A percentile compares a stretch with the other conserved stretches of the same genome.
Evolutionary conservation across 2,888 invertebrate genomes (phyloP).

Genomic region (Drosophila planitibia): DNA sequence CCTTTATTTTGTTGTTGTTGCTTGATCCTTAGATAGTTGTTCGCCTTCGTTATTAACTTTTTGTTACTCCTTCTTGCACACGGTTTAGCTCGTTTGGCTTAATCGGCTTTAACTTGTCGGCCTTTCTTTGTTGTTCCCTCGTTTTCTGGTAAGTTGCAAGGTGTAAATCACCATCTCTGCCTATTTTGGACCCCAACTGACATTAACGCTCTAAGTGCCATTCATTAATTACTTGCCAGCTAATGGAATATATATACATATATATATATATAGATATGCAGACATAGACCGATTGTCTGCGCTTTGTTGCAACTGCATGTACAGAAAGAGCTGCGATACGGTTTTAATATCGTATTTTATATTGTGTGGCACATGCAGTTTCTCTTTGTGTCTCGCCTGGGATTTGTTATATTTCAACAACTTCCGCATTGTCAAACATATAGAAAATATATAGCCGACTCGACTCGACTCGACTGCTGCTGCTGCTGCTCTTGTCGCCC

Average conservation of each 20-base stretch:
- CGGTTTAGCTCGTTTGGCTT: constrained; percentile 26
- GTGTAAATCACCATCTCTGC: constrained; percentile 7
- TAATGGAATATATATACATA: constrained; percentile 36
- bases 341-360: constrained; percentile 45
- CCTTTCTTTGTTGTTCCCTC: constrained; percentile 10
- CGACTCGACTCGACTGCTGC: constrained; percentile 34
- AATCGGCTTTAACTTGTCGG: constrained; percentile 51
- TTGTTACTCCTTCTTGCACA: constrained; percentile 10
- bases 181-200: constrained; percentile 18
- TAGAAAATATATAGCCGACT: constrained; percentile 42
- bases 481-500: constrained; percentile 32
- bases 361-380: constrained; percentile 48
- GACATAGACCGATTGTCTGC: constrained; percentile 50
- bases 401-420: constrained; percentile 75
- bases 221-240: constrained; percentile 67
- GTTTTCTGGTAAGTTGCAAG: constrained; percentile 55
- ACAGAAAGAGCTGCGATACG: constrained; percentile 25
- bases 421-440: constrained; percentile 80
- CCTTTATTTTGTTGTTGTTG: constrained; percentile 17
- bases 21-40: constrained; percentile 55
- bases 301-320: constrained; percentile 72
- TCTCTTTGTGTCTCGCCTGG: constrained; percentile 74
- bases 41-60: constrained; percentile 36
- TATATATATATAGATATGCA: constrained; percentile 22
- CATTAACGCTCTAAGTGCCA: constrained; percentile 58